Evolutionary conservation across 2,113 vertebrate species (phyloP).

Genomic region (Periophthalmodon schlosseri): DNA sequence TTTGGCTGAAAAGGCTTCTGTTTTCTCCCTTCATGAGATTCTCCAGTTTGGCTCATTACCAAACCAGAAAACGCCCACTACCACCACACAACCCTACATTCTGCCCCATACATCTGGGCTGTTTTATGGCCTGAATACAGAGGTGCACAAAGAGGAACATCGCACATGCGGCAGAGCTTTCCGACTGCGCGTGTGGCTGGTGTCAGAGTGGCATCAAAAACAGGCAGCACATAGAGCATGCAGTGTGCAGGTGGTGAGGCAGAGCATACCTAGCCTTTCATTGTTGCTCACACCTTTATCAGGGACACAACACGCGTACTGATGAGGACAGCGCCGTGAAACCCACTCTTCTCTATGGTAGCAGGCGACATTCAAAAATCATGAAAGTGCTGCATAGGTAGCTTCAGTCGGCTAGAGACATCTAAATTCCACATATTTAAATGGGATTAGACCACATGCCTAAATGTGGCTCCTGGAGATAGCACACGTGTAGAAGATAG

Average conservation of each 20-base stretch:
- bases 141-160: conserved; percentile 20
- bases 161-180: conserved; percentile 33
- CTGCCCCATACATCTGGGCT: neutral
- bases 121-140: conserved; percentile 5
- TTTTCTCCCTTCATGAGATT: conserved; percentile 2
- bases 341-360: conserved; percentile 24
- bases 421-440: conserved; percentile 1
- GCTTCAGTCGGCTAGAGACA: neutral
- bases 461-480: conserved; percentile 11
- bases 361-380: conserved; percentile 28
- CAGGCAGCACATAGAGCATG: conserved; percentile 34
- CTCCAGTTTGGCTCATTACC: neutral
- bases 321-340: conserved; percentile 43
- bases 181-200: conserved; percentile 24
- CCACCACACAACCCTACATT: neutral
- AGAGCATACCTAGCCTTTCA: conserved; percentile 36
- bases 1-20: neutral
- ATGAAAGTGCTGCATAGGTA: conserved; percentile 35
- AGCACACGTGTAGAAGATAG: neutral
- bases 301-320: conserved; percentile 50
- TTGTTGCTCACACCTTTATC: conserved; percentile 61
- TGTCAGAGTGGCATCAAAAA: conserved; percentile 56
- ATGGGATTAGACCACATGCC: neutral
- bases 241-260: conserved; percentile 34
- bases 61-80: neutral